Percentiles rank a stretch among this genome's conserved stretches.
These are phyloP conservation scores for Apis mellifera DNA, from an alignment of 1,140 invertebrate genomes.

Conservation along the genomic window Amel_HAv3.1 CM009946.2:6240001-6240500, in stretches of 20 bases:
- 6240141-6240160: not conserved
- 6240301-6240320: not conserved
- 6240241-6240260: not conserved
- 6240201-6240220: not conserved
- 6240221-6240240: not conserved
- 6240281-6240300: not conserved
- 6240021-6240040: not conserved
- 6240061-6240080: not conserved
- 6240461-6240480: not conserved
- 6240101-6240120: not conserved
- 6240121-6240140: too few relatives aligned
- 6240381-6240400: conserved; percentile 50
- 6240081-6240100: not conserved
- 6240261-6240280: not conserved
- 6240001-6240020: conserved; percentile 44
- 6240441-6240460: conserved; percentile 29
- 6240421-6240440: conserved; percentile 26
- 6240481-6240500: not conserved
- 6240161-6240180: too few relatives aligned
- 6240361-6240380: conserved; percentile 43
- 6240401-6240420: conserved; percentile 40
- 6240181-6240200: not conserved
- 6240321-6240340: not conserved
- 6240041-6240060: not conserved
- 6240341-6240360: not conserved